A percentile compares a stretch with the other conserved stretches of the same genome.
Evolutionary conservation across 2,888 invertebrate genomes (phyloP).

Genomic region (Apantesis nais): DNA sequence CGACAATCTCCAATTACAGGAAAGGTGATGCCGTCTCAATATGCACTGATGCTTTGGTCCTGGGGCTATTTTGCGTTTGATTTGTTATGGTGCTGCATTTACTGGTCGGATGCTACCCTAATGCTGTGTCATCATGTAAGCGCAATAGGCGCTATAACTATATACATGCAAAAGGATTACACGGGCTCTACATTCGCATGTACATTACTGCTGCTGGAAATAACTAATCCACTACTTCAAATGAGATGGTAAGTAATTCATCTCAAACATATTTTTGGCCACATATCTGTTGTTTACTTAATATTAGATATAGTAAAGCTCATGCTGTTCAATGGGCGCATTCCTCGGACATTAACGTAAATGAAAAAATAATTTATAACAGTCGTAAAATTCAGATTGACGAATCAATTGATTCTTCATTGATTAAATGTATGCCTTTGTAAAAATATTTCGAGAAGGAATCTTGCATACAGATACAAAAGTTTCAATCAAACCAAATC

Average conservation of each 20-base stretch:
- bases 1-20: conserved; percentile 52
- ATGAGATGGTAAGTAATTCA: conserved; percentile 80
- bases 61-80: conserved; percentile 88
- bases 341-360: too few relatives aligned
- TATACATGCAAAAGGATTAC: conserved; percentile 79
- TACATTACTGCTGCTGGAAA: conserved; percentile 84
- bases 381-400: too few relatives aligned
- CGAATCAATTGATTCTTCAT: too few relatives aligned
- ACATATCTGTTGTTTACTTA: background rate
- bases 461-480: too few relatives aligned
- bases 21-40: conserved; percentile 64
- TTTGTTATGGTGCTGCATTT: conserved; percentile 84
- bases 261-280: background rate
- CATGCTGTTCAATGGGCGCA: too few relatives aligned
- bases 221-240: conserved; percentile 88
- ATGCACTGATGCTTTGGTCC: conserved; percentile 82
- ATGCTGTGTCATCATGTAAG: conserved; percentile 85
- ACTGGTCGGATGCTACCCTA: conserved; percentile 78
- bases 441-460: too few relatives aligned
- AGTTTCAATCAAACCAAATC: too few relatives aligned
- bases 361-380: too few relatives aligned
- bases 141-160: conserved; percentile 79
- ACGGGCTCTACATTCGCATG: conserved; percentile 84
- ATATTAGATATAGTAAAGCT: too few relatives aligned
- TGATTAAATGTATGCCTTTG: too few relatives aligned